These are phyloP conservation scores for Sebastes alutus DNA, from an alignment of 2,797 vertebrate genomes.

Conservation along the genomic window DNA sequence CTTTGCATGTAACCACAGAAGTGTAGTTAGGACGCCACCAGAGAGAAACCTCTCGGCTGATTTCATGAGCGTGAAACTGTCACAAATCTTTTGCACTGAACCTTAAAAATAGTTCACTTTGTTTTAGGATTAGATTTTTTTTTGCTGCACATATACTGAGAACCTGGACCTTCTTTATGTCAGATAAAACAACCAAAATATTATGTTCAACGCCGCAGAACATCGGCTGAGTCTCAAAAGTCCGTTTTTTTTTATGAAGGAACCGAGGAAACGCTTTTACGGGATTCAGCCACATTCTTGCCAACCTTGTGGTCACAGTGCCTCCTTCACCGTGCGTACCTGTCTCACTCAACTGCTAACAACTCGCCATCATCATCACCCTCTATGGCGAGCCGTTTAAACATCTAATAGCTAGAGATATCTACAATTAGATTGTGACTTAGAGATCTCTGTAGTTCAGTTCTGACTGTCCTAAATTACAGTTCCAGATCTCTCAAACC, in stretches of 20 bases:
- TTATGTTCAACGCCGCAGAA: neutral
- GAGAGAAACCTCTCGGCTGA: conserved; percentile 6
- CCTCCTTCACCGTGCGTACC: conserved; percentile 37
- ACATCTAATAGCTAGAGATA: too few species aligned
- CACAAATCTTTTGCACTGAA: conserved; percentile 50
- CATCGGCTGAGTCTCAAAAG: neutral
- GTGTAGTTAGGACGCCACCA: conserved; percentile 7
- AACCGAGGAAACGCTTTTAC: neutral
- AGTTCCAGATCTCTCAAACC: too few species aligned
- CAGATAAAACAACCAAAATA: neutral
- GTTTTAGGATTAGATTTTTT: conserved; percentile 22
- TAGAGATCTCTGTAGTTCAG: too few species aligned
- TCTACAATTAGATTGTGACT: too few species aligned
- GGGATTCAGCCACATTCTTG: neutral
- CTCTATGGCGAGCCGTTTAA: fast-evolving
- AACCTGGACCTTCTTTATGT: conserved; percentile 31
- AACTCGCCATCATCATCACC: neutral
- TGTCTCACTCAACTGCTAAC: conserved; percentile 17
- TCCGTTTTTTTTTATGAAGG: neutral
- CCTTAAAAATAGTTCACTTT: neutral
- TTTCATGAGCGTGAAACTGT: conserved; percentile 19
- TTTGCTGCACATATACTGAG: conserved; percentile 7
- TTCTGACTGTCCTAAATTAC: too few species aligned
- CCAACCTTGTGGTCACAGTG: conserved; percentile 41
- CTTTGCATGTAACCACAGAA: conserved; percentile 42